Evolutionary conservation across 1,140 invertebrate genomes (phyloP).

Genomic region (Harlomillsia oculata): DNA sequence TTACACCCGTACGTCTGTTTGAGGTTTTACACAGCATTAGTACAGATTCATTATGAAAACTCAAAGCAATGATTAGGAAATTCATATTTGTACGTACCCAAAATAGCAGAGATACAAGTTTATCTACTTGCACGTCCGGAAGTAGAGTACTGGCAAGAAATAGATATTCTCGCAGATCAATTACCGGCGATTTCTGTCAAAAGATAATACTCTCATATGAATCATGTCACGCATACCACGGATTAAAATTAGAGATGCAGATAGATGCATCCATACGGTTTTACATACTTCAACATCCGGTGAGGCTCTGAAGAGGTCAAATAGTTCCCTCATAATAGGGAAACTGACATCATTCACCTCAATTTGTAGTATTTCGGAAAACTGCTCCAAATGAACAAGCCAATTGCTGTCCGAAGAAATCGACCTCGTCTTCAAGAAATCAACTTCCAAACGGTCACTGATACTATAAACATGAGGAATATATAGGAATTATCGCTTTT

Average conservation of each 20-base stretch:
- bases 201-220: neutral
- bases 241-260: neutral
- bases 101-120: constrained; percentile 20
- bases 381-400: neutral
- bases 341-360: too few species aligned
- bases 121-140: constrained; percentile 4
- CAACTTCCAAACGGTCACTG: neutral
- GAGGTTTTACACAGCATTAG: too few species aligned
- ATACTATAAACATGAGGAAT: neutral
- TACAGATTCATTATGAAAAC: too few species aligned
- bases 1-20: constrained; percentile 24
- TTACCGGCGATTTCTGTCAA: neutral
- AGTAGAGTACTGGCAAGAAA: constrained; percentile 17
- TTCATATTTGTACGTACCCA: constrained; percentile 10
- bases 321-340: neutral
- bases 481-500: neutral
- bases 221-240: neutral
- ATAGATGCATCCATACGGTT: neutral
- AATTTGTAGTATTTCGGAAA: too few species aligned
- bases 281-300: neutral
- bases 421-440: too few species aligned
- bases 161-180: constrained; percentile 27
- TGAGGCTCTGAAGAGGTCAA: neutral
- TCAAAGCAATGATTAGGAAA: too few species aligned
- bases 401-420: too few species aligned